Conservation (phyloP, 2,888 invertebrate species). For the Amphipoea lucens region DNA sequence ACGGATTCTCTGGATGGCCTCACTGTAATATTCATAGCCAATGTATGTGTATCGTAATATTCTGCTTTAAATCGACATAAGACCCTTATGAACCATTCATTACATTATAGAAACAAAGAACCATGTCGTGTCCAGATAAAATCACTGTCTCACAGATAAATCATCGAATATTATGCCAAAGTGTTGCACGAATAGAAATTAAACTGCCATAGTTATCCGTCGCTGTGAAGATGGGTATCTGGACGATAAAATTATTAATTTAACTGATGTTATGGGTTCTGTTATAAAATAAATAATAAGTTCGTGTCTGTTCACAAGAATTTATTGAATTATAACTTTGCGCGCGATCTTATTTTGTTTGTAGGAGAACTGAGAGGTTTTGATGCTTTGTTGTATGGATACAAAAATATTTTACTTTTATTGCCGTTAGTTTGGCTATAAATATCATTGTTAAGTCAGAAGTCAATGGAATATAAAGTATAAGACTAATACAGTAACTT, state of each 20-base stretch:
- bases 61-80: not conserved
- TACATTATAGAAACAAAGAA: not conserved
- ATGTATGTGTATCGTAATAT: not conserved
- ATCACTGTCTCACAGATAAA: constrained; percentile 10
- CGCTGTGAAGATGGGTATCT: constrained; percentile 67
- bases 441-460: not conserved
- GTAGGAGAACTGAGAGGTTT: constrained; percentile 38
- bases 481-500: not conserved
- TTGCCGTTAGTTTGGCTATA: not conserved
- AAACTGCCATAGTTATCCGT: constrained; percentile 35
- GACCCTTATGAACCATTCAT: not conserved
- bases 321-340: constrained; percentile 80
- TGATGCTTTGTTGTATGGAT: constrained; percentile 32
- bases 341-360: constrained; percentile 74
- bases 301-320: constrained; percentile 73
- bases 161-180: not conserved
- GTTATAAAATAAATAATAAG: constrained; percentile 76
- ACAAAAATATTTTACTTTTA: not conserved
- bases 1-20: too few species aligned
- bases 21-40: too few species aligned
- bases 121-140: not conserved
- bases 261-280: constrained; percentile 64
- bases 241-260: constrained; percentile 71
- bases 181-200: constrained; percentile 21
- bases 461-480: not conserved